Conservation (phyloP, 2,797 vertebrate species). For the Diplodus sargus region DNA sequence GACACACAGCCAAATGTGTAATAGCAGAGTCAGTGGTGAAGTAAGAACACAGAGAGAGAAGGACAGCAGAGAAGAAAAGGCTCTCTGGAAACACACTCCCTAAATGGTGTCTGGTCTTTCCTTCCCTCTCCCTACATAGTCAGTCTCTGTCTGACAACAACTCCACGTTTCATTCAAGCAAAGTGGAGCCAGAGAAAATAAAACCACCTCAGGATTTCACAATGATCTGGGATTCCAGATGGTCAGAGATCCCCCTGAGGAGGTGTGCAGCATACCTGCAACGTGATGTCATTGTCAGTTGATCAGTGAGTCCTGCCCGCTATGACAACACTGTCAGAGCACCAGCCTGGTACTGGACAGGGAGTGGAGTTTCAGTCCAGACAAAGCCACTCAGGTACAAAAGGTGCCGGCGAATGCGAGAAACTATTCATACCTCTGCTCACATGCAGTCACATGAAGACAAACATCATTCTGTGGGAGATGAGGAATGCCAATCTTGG, state of each 20-base stretch:
- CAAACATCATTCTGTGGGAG: not conserved
- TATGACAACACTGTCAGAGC: constrained; percentile 53
- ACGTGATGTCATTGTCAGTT: constrained; percentile 45
- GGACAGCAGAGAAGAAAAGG: no score
- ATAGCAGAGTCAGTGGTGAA: constrained; percentile 26
- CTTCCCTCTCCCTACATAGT: constrained; percentile 62
- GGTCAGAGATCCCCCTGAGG: constrained; percentile 9
- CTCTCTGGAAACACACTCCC: constrained; percentile 7
- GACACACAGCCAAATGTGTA: constrained; percentile 41
- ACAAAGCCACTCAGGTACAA: constrained; percentile 22
- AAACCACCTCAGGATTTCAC: constrained; percentile 1
- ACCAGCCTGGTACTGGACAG: constrained; percentile 25
- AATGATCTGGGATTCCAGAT: not conserved
- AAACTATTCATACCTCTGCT: not conserved
- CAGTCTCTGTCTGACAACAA: not conserved
- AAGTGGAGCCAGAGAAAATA: constrained; percentile 8
- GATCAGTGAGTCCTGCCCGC: constrained; percentile 17
- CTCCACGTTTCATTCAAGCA: constrained; percentile 9
- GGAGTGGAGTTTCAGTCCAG: constrained; percentile 67
- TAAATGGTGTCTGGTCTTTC: constrained; percentile 51
- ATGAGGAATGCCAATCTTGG: constrained; percentile 36
- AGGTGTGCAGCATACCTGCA: constrained; percentile 26
- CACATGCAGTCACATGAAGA: not conserved
- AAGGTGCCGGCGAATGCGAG: not conserved
- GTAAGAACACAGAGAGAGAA: constrained; percentile 15